Base-by-base conservation (phyloP, 2,888 invertebrate genomes). In the Hyles lineata region DNA sequence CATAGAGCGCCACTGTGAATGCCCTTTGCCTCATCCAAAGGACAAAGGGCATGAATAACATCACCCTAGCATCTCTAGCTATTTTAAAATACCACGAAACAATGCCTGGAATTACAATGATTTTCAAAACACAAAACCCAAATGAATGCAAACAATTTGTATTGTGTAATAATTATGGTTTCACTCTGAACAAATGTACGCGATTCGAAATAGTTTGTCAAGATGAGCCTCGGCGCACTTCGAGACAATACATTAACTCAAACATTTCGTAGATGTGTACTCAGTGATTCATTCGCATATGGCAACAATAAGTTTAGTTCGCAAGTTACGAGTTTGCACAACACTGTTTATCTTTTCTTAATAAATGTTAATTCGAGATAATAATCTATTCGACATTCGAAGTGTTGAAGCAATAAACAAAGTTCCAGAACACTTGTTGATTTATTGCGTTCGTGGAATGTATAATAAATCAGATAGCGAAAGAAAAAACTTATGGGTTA, bases 371-470 rank as follows among this genome's bases (percentile, higher is more conserved):
- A 55, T 55, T 55, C 8, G 55, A 6, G 5, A n/a, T 55, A 55
- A 55, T 55, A 55, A 55, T 55, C 55, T n/a, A n/a, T n/a, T n/a
- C 55, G 55, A 17, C 55, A 55, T n/a, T 55, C 19, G 55, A 55
- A 55, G 55, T 55, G n/a, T 55, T 55, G 55, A 55, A 55, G 55
- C n/a, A n/a, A 55, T 55, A 55, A 55, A n/a, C 55, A 55, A 55
- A 55, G 55, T 55, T 55, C n/a, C 7, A n/a, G n/a, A 7, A 6
- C 17, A n/a, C 55, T 55, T 55, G 55, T 55, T 55, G 55, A 55
- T 55, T 55, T 55, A 55, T n/a, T 55, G 43, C 43, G 11, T 43
- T 43, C 43, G 43, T 43, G 43, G 43, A 43, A 43, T 43, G 43
- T 15, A 43, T 43, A 43, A 43, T 43, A 43, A 43, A 43, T 43